Evolutionary conservation across 2,888 invertebrate genomes (phyloP).

Genomic region (Tipula lateralis): DNA sequence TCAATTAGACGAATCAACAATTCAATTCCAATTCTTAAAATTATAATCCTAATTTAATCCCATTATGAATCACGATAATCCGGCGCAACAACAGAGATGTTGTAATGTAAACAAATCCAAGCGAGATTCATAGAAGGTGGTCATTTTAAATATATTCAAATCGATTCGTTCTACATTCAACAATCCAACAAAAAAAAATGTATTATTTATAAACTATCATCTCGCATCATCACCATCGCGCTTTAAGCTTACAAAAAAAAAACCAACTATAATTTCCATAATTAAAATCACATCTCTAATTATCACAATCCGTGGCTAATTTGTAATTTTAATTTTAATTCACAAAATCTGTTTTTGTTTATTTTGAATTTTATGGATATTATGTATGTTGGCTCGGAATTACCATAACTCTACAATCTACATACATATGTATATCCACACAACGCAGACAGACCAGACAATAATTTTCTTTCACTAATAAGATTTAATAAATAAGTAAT

Average conservation of each 20-base stretch:
- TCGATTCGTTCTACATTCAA: not conserved
- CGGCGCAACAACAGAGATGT: not conserved
- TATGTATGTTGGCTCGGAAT: not conserved
- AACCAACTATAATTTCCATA: constrained; percentile 24
- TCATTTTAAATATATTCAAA: constrained; percentile 15
- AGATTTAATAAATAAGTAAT: not conserved
- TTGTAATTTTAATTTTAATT: constrained; percentile 1
- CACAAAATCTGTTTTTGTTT: constrained; percentile 5
- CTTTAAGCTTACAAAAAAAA: not conserved
- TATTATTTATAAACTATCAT: not conserved
- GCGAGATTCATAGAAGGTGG: not conserved
- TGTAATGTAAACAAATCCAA: constrained; percentile 6
- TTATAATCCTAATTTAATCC: not conserved
- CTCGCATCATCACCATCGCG: not conserved
- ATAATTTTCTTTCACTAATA: not conserved
- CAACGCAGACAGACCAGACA: not conserved
- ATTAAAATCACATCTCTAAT: constrained; percentile 24
- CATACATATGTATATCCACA: not conserved
- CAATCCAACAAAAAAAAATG: not conserved
- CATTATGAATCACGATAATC: not conserved
- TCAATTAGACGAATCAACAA: not conserved
- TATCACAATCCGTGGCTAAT: not conserved
- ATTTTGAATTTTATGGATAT: not conserved
- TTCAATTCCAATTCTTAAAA: not conserved
- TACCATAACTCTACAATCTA: no score